Evolutionary conservation across 2,888 invertebrate species (phyloP).

Genomic region (Pherbina coryleti): DNA sequence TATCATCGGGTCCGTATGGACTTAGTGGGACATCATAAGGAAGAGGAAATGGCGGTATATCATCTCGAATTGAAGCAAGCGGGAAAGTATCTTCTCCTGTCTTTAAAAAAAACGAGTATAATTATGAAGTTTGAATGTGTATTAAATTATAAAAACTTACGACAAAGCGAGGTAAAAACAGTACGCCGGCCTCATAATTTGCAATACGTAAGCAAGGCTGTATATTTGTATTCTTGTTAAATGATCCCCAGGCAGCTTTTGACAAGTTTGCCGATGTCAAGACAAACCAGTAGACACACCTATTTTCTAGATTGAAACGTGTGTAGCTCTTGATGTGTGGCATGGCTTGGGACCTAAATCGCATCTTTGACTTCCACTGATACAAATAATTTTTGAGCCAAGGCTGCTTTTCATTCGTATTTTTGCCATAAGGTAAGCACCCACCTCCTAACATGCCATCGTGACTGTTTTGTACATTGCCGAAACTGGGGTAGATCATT

Average conservation of each 20-base stretch:
- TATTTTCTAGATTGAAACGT: conserved; percentile 77
- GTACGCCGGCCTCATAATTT: conserved; percentile 92
- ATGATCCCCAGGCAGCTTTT: conserved; percentile 95
- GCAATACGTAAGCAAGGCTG: conserved; percentile 77
- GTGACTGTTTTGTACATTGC: conserved; percentile 87
- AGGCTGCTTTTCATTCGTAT: conserved; percentile 83
- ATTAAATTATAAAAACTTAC: conserved; percentile 71
- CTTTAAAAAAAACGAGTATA: conserved; percentile 67
- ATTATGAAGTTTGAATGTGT: not conserved
- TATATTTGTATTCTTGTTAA: conserved; percentile 73
- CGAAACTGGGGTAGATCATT: conserved; percentile 81
- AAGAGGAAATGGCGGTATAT: conserved; percentile 73
- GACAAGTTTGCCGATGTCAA: conserved; percentile 96
- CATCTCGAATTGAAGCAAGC: conserved; percentile 64
- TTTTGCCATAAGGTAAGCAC: conserved; percentile 87
- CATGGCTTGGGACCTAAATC: conserved; percentile 84
- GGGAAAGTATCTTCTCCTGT: conserved; percentile 75
- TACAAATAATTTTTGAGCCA: conserved; percentile 85
- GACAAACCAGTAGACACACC: conserved; percentile 78
- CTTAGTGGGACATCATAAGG: conserved; percentile 87
- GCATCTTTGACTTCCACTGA: conserved; percentile 84
- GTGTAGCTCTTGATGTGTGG: conserved; percentile 96
- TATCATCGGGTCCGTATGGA: conserved; percentile 78
- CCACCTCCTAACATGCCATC: conserved; percentile 89
- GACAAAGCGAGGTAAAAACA: conserved; percentile 86